These are phyloP conservation scores for Mus spretus DNA, from an alignment of 2,797 vertebrate genomes.

Conservation along the genomic window DNA sequence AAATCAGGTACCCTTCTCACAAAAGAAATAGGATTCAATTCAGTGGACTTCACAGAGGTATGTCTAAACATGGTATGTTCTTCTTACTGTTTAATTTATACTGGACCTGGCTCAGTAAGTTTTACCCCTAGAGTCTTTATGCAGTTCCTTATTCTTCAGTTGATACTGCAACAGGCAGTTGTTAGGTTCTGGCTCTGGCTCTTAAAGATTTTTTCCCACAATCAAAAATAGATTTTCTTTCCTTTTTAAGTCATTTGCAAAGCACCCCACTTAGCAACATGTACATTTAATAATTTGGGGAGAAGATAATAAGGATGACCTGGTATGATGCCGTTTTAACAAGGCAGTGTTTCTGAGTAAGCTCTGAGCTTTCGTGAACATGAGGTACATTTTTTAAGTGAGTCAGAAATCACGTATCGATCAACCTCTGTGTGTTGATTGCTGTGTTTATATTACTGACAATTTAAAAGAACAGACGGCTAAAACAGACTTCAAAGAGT, in stretches of 20 bases:
- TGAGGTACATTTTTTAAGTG: constrained; percentile 27
- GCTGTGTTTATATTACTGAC: constrained; percentile 68
- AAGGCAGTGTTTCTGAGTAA: constrained; percentile 55
- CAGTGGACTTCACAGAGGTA: neutral
- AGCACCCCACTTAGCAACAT: constrained; percentile 64
- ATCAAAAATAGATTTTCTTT: constrained; percentile 77
- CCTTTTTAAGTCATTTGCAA: constrained; percentile 66
- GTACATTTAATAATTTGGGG: constrained; percentile 72
- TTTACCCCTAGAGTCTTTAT: constrained; percentile 65
- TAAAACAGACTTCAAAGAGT: constrained; percentile 66
- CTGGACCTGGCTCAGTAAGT: neutral
- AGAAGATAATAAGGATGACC: constrained; percentile 68
- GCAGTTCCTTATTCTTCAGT: constrained; percentile 54
- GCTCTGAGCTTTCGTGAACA: constrained; percentile 9
- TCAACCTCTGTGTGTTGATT: constrained; percentile 59
- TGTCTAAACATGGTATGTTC: neutral
- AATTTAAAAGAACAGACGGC: constrained; percentile 70
- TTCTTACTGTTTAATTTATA: constrained; percentile 41
- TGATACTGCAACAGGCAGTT: constrained; percentile 39
- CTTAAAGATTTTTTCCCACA: constrained; percentile 74
- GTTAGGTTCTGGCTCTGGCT: constrained; percentile 52
- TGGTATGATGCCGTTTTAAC: constrained; percentile 78
- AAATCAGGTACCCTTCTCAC: neutral
- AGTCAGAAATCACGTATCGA: constrained; percentile 72
- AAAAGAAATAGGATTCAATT: neutral